Conservation (phyloP, 2,888 invertebrate genomes). For the Drosophila acutilabella region DNA sequence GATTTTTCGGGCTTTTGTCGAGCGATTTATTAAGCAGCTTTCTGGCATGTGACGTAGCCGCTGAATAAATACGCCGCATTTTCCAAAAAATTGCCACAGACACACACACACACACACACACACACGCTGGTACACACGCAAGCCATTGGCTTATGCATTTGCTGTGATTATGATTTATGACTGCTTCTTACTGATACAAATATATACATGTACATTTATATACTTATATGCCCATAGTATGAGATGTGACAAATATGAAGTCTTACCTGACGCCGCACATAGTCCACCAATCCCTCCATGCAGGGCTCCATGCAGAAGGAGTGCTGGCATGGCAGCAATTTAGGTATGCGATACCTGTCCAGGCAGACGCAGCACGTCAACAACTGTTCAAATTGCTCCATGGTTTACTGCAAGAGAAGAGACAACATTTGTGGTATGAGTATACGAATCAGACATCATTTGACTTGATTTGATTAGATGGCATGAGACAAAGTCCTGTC, state of each 20-base stretch:
- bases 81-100: conserved; percentile 56
- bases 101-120: conserved; percentile 11
- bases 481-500: conserved; percentile 63
- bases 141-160: conserved; percentile 51
- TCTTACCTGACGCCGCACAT: conserved; percentile 94
- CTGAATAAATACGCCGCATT: conserved; percentile 62
- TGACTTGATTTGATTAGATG: conserved; percentile 73
- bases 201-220: not conserved
- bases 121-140: not conserved
- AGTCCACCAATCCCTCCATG: conserved; percentile 98
- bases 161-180: conserved; percentile 58
- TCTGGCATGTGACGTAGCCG: conserved; percentile 70
- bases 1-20: conserved; percentile 58
- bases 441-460: conserved; percentile 64
- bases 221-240: conserved; percentile 7
- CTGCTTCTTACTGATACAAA: conserved; percentile 10
- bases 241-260: conserved; percentile 35
- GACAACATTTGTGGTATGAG: not conserved
- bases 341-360: conserved; percentile 98
- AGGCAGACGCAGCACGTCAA: conserved; percentile 99
- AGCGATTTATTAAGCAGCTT: conserved; percentile 64
- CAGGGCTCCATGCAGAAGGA: conserved; percentile 99
- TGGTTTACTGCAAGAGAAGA: conserved; percentile 85
- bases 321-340: conserved; percentile 99
- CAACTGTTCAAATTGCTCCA: conserved; percentile 98